These are phyloP conservation scores for Lonchura striata DNA, from an alignment of 2,113 vertebrate species.

Conservation along the genomic window DNA sequence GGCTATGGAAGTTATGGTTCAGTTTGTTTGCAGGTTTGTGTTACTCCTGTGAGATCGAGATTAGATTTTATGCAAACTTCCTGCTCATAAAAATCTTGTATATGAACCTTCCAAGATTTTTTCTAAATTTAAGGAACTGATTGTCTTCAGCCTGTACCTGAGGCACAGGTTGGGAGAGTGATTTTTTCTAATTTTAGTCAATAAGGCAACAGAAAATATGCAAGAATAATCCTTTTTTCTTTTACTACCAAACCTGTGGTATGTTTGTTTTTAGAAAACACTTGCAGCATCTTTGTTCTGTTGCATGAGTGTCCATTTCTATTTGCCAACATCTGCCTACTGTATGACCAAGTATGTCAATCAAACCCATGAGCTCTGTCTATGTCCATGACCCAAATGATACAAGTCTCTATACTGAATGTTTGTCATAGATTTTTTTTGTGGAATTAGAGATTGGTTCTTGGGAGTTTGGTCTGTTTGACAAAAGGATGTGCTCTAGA, in stretches of 20 bases:
- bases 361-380: background rate
- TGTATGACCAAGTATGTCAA: background rate
- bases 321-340: background rate
- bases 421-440: background rate
- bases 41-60: background rate
- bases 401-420: fast-evolving
- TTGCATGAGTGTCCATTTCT: background rate
- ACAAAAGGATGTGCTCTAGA: background rate
- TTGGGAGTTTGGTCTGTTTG: background rate
- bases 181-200: background rate
- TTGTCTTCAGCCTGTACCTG: background rate
- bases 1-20: background rate
- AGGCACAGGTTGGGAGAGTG: background rate
- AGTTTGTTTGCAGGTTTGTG: background rate
- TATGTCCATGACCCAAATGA: background rate
- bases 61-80: background rate
- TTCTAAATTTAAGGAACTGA: background rate
- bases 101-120: background rate
- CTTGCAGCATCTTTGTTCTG: background rate
- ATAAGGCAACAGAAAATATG: background rate
- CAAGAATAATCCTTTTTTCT: background rate
- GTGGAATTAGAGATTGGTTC: background rate
- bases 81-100: background rate
- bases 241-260: background rate
- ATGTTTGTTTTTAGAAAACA: background rate